phyloP scores from a whole-genome alignment of 1,140 invertebrate species.

The Sipha flava region DNA sequence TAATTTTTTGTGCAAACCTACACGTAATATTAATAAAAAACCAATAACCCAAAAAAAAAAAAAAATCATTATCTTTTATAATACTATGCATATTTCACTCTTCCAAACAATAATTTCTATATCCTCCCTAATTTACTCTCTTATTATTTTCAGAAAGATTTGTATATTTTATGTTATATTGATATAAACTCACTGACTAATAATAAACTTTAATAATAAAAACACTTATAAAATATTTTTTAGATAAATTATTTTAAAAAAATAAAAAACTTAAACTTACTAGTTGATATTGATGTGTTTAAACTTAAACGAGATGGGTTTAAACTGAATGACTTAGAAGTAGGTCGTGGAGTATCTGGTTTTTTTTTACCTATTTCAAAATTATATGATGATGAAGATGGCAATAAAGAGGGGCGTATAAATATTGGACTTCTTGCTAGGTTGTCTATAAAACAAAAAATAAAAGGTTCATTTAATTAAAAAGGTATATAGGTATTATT shows the following conservation, averaged over 20 bases:
- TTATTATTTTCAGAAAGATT: too few species aligned
- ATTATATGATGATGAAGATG: conserved; percentile 22
- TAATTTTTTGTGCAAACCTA: too few species aligned
- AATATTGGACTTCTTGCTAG: conserved; percentile 12
- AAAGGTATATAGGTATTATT: neutral
- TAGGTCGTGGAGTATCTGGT: conserved; percentile 27
- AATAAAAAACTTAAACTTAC: neutral
- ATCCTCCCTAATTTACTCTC: too few species aligned
- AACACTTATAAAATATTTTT: too few species aligned
- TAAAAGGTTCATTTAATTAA: neutral
- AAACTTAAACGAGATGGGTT: conserved; percentile 25
- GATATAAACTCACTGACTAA: too few species aligned
- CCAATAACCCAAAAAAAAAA: too few species aligned
- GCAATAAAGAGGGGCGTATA: conserved; percentile 21
- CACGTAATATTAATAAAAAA: too few species aligned
- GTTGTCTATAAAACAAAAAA: neutral
- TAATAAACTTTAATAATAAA: too few species aligned
- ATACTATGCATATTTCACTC: too few species aligned
- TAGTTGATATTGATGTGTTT: neutral
- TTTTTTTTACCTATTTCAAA: conserved; percentile 20
- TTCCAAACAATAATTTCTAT: too few species aligned
- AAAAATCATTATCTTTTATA: too few species aligned
- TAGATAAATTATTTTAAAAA: neutral
- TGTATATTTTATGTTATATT: too few species aligned
- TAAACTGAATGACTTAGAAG: conserved; percentile 20